phyloP scores from a whole-genome alignment of 2,113 vertebrate species.

The Pluvianellus socialis region DNA sequence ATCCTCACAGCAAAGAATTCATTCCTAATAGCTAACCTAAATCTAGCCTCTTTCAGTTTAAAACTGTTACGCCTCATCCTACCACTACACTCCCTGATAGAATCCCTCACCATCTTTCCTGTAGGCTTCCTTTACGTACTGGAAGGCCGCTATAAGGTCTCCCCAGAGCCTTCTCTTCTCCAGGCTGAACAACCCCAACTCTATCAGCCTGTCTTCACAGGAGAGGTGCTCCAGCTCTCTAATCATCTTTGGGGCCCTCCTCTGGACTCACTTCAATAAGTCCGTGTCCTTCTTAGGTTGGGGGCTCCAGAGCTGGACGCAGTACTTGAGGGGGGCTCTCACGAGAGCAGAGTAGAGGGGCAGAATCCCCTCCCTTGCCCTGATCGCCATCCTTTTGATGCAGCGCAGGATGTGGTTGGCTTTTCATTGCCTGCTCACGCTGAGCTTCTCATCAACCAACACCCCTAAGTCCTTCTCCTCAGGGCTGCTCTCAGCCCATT shows the following conservation, averaged over 20 bases:
- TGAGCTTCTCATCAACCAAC: background rate
- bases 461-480: background rate
- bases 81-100: background rate
- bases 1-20: background rate
- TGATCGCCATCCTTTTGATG: background rate
- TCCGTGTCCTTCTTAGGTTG: background rate
- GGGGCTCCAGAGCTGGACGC: background rate
- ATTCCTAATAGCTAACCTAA: background rate
- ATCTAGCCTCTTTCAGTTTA: background rate
- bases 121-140: background rate
- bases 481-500: background rate
- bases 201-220: background rate
- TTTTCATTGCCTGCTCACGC: background rate
- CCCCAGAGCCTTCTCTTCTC: background rate
- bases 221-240: background rate
- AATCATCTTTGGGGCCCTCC: background rate
- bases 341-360: background rate
- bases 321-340: background rate
- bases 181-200: background rate
- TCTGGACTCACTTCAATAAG: background rate
- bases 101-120: background rate
- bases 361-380: background rate
- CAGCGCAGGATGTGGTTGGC: background rate
- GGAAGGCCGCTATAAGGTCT: background rate
- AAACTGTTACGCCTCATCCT: background rate